Conservation (phyloP, 1,140 invertebrate genomes). For the Philopotamus ludificatus region DNA sequence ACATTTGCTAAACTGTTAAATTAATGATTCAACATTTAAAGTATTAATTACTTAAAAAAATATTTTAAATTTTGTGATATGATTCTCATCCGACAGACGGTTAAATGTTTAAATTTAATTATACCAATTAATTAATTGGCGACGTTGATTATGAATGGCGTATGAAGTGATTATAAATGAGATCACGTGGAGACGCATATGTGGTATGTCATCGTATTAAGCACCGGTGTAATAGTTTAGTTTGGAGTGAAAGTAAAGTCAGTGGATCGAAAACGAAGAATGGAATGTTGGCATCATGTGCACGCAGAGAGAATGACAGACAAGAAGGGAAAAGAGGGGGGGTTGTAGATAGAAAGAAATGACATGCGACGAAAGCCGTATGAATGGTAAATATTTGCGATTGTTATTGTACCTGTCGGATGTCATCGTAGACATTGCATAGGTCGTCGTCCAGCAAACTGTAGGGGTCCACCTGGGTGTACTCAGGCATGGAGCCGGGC, state of each 20-base stretch:
- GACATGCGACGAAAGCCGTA: conserved; percentile 1
- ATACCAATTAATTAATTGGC: too few species aligned
- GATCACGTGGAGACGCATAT: not conserved
- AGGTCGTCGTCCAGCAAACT: conserved; percentile 81
- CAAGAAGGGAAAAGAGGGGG: conserved; percentile 11
- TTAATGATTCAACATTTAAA: too few species aligned
- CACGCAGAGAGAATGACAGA: conserved; percentile 6
- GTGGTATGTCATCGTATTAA: conserved; percentile 29
- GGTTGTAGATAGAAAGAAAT: not conserved
- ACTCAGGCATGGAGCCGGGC: conserved; percentile 71
- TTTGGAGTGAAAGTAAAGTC: conserved; percentile 28
- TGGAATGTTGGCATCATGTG: conserved; percentile 15
- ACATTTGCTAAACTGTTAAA: too few species aligned
- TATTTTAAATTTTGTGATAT: too few species aligned
- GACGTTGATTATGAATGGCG: too few species aligned
- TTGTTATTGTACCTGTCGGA: conserved; percentile 65
- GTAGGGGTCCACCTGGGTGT: conserved; percentile 78
- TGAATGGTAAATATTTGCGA: not conserved
- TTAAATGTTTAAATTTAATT: too few species aligned
- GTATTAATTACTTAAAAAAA: too few species aligned
- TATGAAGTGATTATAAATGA: not conserved
- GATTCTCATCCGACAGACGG: too few species aligned
- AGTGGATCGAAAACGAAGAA: conserved; percentile 29
- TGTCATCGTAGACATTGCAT: conserved; percentile 77
- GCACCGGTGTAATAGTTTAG: not conserved